phyloP scores from a whole-genome alignment of 1,140 invertebrate genomes.

The Propsilocerus akamusi region DNA sequence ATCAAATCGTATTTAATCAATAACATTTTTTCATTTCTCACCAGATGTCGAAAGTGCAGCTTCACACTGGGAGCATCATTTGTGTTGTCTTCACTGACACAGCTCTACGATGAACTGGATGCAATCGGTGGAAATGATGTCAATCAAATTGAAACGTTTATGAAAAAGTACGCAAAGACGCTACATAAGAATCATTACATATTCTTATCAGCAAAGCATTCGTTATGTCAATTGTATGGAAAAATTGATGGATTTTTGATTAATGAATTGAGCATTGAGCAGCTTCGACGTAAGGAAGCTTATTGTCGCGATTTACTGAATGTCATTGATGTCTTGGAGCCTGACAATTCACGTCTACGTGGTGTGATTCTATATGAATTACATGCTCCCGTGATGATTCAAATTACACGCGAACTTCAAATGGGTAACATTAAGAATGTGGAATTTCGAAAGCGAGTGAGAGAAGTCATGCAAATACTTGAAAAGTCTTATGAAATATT shows the following conservation, averaged over 20 bases:
- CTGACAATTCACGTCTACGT: conserved; percentile 44
- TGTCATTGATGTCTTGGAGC: conserved; percentile 46
- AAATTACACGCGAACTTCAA: conserved; percentile 37
- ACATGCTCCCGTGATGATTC: conserved; percentile 44
- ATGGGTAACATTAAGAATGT: conserved; percentile 29
- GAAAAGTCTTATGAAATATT: conserved; percentile 38
- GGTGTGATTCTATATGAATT: conserved; percentile 51
- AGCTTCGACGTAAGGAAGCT: conserved; percentile 38
- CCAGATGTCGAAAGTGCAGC: conserved; percentile 16
- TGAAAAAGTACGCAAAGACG: conserved; percentile 38
- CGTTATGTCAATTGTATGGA: conserved; percentile 46
- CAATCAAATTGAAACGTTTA: conserved; percentile 33
- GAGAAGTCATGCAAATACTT: conserved; percentile 40
- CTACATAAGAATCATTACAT: conserved; percentile 43
- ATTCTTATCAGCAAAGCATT: conserved; percentile 38
- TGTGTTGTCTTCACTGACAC: conserved; percentile 24
- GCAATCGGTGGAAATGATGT: conserved; percentile 39
- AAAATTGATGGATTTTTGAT: conserved; percentile 39
- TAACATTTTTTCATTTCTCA: background rate
- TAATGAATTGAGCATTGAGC: conserved; percentile 33
- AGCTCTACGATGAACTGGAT: conserved; percentile 36
- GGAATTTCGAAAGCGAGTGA: conserved; percentile 38
- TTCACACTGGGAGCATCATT: conserved; percentile 11
- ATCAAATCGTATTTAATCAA: background rate
- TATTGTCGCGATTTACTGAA: conserved; percentile 45